Percentiles rank a stretch among this genome's conserved stretches.
phyloP scores from a whole-genome alignment of 2,888 invertebrate genomes.

The Lissocephala sabroskyi region DNA sequence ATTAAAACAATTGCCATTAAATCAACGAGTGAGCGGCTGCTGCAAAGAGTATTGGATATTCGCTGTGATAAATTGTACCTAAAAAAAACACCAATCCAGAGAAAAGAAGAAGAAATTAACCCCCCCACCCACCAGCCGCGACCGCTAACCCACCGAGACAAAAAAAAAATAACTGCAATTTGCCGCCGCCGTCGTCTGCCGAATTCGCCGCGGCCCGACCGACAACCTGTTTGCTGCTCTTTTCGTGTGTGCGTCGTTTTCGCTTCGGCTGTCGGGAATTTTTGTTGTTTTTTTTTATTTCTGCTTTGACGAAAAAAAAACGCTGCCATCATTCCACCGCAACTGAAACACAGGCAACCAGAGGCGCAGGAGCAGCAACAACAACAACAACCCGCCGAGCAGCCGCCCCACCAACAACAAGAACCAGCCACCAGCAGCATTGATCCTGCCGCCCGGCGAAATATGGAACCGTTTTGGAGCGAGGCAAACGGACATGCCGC shows the following conservation, averaged over 20 bases:
- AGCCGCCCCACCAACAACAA: conserved; percentile 10
- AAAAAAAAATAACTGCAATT: conserved; percentile 15
- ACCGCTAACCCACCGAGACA: neutral
- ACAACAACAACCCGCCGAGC: conserved; percentile 25
- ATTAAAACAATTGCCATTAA: conserved; percentile 24
- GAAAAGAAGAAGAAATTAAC: conserved; percentile 15
- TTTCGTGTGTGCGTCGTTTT: conserved; percentile 24
- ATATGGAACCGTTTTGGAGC: conserved; percentile 72
- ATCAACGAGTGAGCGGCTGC: conserved; percentile 16
- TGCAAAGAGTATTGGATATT: conserved; percentile 35
- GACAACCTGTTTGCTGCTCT: conserved; percentile 59
- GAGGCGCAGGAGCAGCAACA: conserved; percentile 32
- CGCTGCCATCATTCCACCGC: conserved; percentile 66
- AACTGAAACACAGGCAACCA: conserved; percentile 58
- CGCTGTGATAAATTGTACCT: conserved; percentile 24
- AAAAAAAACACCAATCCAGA: conserved; percentile 5
- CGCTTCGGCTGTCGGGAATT: conserved; percentile 17
- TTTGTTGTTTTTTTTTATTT: too few relatives aligned
- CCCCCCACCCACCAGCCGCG: neutral
- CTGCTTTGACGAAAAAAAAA: conserved; percentile 38
- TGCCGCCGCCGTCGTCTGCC: conserved; percentile 25
- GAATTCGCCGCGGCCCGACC: conserved; percentile 36
- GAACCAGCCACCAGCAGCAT: conserved; percentile 9
- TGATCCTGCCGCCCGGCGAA: conserved; percentile 19
- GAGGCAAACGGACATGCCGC: conserved; percentile 72